Evolutionary conservation across 2,888 invertebrate genomes (phyloP), one percentile per base, ranked within the genome.

Genomic region (Homarus gammarus): DNA sequence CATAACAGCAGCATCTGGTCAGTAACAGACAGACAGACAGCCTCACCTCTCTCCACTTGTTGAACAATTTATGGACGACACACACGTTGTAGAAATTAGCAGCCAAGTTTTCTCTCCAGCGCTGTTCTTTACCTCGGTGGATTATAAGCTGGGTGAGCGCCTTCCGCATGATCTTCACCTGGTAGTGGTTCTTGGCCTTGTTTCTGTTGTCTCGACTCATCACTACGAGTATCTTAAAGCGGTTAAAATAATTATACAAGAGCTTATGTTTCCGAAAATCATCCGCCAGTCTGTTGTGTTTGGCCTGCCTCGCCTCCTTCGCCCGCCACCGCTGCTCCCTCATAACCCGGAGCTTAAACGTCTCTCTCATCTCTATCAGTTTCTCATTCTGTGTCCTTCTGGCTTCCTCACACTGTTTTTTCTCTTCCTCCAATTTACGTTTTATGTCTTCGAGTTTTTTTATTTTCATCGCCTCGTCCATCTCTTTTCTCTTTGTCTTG

Each of bases 371-470:
- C 33, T 84, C 88, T 31, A 70, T 44, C 8, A 89, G 70, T 40
- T 70, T 84, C 1, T 44, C 75, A 31, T 40, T 51, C 40, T 89
- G 88, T 68, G 61, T 89, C 31, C 51, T 68, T 44, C 51, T 89
- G 22, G 68, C 83, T 38, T 84, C 78, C 64, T 51, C 36, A 22
- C 88, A 89, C 44, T 40, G 88, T n/a, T 56, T 36, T 49, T 89
- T 89, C 38, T 89, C 88, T 51, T 89, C 88, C n/a, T 89, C 88
- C 27, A 84, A 38, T 38, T 89, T 89, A 36, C 38, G 40, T 44
- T 89, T 89, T 0, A 68, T 40, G 8, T 84, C 77, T 64, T 89
- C 84, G 6, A 84, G 78, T 2, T 22, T 33, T 40, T 56, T 84
- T 31, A 84, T 78, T 38, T 89, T 78, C 68, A 77, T 84, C 8